Conservation (phyloP, 2,888 invertebrate genomes). For the Sialis lutaria region DNA sequence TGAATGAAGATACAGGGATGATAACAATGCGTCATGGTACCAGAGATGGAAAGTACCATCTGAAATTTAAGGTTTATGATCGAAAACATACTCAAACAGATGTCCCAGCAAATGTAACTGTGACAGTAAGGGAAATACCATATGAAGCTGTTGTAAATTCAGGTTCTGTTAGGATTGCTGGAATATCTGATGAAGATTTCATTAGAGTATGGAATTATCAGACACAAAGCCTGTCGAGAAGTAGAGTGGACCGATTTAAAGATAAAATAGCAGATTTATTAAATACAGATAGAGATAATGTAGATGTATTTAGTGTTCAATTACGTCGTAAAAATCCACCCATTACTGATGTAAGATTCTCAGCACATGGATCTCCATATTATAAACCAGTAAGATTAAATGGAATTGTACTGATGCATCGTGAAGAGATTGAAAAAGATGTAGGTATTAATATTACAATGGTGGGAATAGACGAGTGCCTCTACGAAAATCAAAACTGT, state of each 20-base stretch:
- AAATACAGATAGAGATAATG: conserved; percentile 71
- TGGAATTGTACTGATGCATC: conserved; percentile 82
- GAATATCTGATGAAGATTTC: conserved; percentile 92
- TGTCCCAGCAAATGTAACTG: conserved; percentile 91
- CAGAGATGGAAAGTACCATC: conserved; percentile 67
- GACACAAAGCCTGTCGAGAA: conserved; percentile 65
- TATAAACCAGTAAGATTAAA: conserved; percentile 89
- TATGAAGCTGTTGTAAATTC: conserved; percentile 92
- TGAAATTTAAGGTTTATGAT: conserved; percentile 79
- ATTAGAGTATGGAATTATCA: conserved; percentile 89
- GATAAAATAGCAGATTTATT: conserved; percentile 75
- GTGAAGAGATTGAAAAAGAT: conserved; percentile 83
- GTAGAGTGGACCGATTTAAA: conserved; percentile 77
- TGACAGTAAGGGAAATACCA: conserved; percentile 84
- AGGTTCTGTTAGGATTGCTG: conserved; percentile 82
- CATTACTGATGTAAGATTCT: conserved; percentile 80
- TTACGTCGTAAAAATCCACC: conserved; percentile 71
- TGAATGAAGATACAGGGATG: conserved; percentile 87
- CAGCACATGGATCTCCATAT: conserved; percentile 91
- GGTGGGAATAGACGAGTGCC: conserved; percentile 94
- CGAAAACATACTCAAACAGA: conserved; percentile 88
- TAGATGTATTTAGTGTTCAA: conserved; percentile 94
- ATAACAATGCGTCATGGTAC: conserved; percentile 90
- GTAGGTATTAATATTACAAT: conserved; percentile 94
- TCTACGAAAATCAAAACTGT: conserved; percentile 88